phyloP scores from a whole-genome alignment of 1,140 invertebrate genomes.

The Marisa cornuarietis region DNA sequence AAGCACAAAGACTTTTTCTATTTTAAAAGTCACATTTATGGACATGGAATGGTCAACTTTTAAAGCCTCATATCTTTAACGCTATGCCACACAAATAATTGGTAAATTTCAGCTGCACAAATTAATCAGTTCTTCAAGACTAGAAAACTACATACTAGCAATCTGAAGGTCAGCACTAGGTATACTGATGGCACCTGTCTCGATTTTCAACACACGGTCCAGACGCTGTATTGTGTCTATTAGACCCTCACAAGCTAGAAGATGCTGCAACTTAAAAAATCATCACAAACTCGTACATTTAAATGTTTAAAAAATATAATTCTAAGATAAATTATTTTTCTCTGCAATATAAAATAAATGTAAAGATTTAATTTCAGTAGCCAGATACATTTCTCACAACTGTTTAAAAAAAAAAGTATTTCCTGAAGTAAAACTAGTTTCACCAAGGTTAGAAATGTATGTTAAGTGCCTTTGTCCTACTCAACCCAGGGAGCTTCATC shows the following conservation, averaged over 20 bases:
- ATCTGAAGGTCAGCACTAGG: slow-evolving; percentile 76
- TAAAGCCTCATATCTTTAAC: neutral
- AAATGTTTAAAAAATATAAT: neutral
- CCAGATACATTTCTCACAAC: too few species aligned
- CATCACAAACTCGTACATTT: neutral
- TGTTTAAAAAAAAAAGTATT: too few species aligned
- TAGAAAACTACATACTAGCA: slow-evolving; percentile 58
- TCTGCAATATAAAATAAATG: neutral
- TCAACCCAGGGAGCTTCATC: too few species aligned
- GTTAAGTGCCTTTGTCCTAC: too few species aligned
- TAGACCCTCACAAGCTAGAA: slow-evolving; percentile 77
- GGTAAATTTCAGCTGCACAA: too few species aligned
- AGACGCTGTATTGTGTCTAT: slow-evolving; percentile 83
- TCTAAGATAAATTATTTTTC: neutral
- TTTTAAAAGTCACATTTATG: too few species aligned
- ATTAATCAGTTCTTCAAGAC: too few species aligned
- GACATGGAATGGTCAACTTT: neutral
- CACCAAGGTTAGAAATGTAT: too few species aligned
- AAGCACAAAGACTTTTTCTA: too few species aligned
- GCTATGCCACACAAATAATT: too few species aligned
- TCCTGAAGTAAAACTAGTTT: too few species aligned
- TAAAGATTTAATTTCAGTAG: neutral
- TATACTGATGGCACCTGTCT: slow-evolving; percentile 76
- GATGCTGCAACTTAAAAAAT: slow-evolving; percentile 71
- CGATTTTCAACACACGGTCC: slow-evolving; percentile 76